Conservation (phyloP, 1,140 invertebrate species). For the Pectinophora gossypiella region DNA sequence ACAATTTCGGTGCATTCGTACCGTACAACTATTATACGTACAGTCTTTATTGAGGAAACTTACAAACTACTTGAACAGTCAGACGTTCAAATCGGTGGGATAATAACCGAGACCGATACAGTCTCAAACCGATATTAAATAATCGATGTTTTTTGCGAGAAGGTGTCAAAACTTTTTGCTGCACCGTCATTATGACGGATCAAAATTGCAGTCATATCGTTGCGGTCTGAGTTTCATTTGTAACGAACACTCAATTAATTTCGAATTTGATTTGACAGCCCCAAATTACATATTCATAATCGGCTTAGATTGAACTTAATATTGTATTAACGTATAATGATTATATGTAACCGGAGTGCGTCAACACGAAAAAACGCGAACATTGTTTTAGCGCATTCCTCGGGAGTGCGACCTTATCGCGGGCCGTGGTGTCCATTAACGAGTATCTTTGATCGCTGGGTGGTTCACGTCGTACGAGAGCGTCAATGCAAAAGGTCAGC, state of each 20-base stretch:
- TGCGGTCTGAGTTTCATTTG: slow-evolving; percentile 40
- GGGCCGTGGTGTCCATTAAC: slow-evolving; percentile 29
- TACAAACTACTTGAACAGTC: not conserved
- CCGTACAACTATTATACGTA: too few species aligned
- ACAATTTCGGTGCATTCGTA: too few species aligned
- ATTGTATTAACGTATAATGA: not conserved
- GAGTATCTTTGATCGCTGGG: slow-evolving; percentile 17
- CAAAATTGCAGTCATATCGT: slow-evolving; percentile 49
- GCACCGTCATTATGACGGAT: slow-evolving; percentile 54
- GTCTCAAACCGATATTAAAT: slow-evolving; percentile 42
- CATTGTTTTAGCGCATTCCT: not conserved
- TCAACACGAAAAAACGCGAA: slow-evolving; percentile 17
- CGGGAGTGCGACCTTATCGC: not conserved
- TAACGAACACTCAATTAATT: slow-evolving; percentile 60
- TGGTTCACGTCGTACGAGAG: slow-evolving; percentile 16
- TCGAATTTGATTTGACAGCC: slow-evolving; percentile 59
- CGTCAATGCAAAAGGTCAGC: slow-evolving; percentile 50
- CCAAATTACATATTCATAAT: slow-evolving; percentile 48
- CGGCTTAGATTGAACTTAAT: slow-evolving; percentile 11
- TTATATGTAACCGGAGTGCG: slow-evolving; percentile 18
- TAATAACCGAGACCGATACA: slow-evolving; percentile 36
- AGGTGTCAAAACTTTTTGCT: slow-evolving; percentile 61
- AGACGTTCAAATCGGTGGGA: slow-evolving; percentile 6
- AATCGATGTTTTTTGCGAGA: slow-evolving; percentile 43
- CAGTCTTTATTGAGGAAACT: not conserved